Evolutionary conservation across 2,888 invertebrate genomes (phyloP).

Genomic region (Lycocerus yunnanus): DNA sequence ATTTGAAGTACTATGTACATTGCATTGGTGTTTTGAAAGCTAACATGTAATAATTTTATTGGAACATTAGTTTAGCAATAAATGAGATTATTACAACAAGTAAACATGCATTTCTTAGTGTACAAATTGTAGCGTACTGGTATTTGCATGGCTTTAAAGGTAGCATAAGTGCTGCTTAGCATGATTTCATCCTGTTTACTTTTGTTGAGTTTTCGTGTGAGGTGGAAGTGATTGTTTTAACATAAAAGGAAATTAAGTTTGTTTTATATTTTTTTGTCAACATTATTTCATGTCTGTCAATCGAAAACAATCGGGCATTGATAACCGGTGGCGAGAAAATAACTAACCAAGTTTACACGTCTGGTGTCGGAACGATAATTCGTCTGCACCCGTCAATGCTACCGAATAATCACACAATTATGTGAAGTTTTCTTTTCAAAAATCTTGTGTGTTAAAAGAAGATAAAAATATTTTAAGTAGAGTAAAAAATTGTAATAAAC

Average conservation of each 20-base stretch:
- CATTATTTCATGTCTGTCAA: slow-evolving; percentile 48
- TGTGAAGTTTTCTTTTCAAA: slow-evolving; percentile 14
- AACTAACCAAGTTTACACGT: slow-evolving; percentile 56
- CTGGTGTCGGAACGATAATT: slow-evolving; percentile 54
- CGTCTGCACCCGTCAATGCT: slow-evolving; percentile 43
- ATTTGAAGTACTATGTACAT: too few relatives aligned
- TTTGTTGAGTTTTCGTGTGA: neutral
- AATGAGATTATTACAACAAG: neutral
- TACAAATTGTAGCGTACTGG: neutral
- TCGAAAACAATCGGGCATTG: slow-evolving; percentile 47
- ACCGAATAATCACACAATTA: slow-evolving; percentile 21
- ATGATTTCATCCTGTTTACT: neutral
- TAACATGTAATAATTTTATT: too few relatives aligned
- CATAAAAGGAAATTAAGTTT: neutral
- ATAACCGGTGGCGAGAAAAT: slow-evolving; percentile 52
- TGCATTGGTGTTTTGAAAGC: too few relatives aligned
- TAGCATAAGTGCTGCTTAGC: neutral
- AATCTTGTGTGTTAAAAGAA: slow-evolving; percentile 14
- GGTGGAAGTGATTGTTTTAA: neutral
- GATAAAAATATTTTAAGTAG: slow-evolving; percentile 6
- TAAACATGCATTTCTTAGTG: too few relatives aligned
- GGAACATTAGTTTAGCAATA: neutral
- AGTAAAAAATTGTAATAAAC: slow-evolving; percentile 35
- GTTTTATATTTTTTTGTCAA: slow-evolving; percentile 37
- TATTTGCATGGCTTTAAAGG: neutral